Percentiles rank a stretch among this genome's conserved stretches.
Evolutionary conservation across 2,797 vertebrate genomes (phyloP).

Genomic region (Eremophila alpestris): DNA sequence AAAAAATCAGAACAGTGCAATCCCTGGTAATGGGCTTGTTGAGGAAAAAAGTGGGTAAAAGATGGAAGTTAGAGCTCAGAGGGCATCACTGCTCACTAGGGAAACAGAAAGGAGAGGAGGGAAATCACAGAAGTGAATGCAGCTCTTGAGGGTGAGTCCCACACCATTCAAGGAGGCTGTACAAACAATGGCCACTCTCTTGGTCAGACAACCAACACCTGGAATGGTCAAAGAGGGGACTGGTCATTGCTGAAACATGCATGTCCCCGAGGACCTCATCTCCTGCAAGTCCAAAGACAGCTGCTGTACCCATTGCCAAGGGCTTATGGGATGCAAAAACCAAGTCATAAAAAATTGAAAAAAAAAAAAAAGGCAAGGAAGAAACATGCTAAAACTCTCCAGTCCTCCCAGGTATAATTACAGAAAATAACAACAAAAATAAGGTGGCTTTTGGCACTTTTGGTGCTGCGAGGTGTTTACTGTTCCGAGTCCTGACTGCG

Average conservation of each 20-base stretch:
- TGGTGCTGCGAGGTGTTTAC: background rate
- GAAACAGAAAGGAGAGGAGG: background rate
- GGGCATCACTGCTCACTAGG: background rate
- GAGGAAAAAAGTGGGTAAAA: background rate
- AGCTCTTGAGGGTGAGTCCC: background rate
- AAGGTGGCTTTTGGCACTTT: slow-evolving; percentile 39
- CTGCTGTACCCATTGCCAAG: background rate
- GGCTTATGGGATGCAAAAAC: background rate
- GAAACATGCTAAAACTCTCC: background rate
- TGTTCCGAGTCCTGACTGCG: slow-evolving; percentile 31
- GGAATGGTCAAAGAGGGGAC: background rate
- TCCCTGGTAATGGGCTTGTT: background rate
- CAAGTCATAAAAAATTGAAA: background rate
- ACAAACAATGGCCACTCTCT: rapidly evolving
- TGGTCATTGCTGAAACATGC: background rate
- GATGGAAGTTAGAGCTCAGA: background rate
- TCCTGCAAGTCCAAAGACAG: background rate
- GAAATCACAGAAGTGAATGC: rapidly evolving
- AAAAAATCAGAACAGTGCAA: background rate
- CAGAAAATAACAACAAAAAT: slow-evolving; percentile 51
- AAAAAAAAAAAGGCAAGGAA: background rate
- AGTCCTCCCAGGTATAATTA: slow-evolving; percentile 39
- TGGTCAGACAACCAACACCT: background rate
- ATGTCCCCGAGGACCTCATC: background rate
- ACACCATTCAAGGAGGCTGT: rapidly evolving